These are phyloP conservation scores for Dipodomys ordii DNA, from an alignment of 2,113 vertebrate genomes.

Conservation along the genomic window DNA sequence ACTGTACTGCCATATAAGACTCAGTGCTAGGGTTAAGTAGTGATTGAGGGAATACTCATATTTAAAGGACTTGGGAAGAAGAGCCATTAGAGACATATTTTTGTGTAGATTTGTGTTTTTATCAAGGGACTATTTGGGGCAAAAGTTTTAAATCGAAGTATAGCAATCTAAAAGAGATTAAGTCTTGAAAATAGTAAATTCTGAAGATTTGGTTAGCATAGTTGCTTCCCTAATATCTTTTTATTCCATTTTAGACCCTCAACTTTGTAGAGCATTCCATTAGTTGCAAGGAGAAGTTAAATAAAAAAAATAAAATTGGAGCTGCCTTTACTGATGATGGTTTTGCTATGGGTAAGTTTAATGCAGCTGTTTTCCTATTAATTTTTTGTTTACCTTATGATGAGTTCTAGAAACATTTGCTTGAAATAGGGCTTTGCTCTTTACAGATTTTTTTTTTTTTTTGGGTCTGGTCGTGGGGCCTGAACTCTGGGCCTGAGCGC, in stretches of 20 bases:
- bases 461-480: too few relatives aligned
- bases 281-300: conserved; percentile 97
- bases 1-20: not conserved
- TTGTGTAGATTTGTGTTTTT: not conserved
- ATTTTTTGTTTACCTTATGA: not conserved
- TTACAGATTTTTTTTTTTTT: not conserved
- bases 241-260: conserved; percentile 89
- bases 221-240: not conserved
- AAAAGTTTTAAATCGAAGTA: conserved; percentile 28
- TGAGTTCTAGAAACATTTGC: conserved; percentile 1
- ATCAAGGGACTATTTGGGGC: not conserved
- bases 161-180: not conserved
- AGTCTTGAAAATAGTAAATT: conserved; percentile 41
- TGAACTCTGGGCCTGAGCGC: too few relatives aligned
- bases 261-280: conserved; percentile 99
- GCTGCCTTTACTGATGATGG: conserved; percentile 99
- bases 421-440: not conserved
- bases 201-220: conserved; percentile 28
- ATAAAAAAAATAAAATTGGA: conserved; percentile 99
- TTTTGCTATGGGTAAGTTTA: conserved; percentile 97
- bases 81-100: not conserved
- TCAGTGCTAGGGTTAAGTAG: not conserved
- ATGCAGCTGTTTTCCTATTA: not conserved
- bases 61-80: not conserved
- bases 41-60: not conserved